Percentiles rank a stretch among this genome's conserved stretches.
phyloP scores from a whole-genome alignment of 2,888 invertebrate species.

The Muschampia plurimacula region DNA sequence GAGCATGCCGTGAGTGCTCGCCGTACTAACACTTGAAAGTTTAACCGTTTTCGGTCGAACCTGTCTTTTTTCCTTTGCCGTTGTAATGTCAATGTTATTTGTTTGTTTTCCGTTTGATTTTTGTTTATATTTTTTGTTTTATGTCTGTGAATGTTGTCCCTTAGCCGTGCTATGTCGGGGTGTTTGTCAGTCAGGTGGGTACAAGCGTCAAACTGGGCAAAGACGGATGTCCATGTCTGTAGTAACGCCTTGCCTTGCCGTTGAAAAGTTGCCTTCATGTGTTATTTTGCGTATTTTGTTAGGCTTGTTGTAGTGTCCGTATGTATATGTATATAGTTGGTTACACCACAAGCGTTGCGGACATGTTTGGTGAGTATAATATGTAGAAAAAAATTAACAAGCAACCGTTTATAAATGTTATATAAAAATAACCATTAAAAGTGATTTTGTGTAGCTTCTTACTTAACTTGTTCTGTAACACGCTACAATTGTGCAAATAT shows the following conservation, averaged over 20 bases:
- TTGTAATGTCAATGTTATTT: constrained; percentile 71
- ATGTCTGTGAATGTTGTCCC: constrained; percentile 76
- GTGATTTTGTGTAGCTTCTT: constrained; percentile 72
- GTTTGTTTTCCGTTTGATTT: constrained; percentile 58
- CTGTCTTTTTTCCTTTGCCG: constrained; percentile 71
- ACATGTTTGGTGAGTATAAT: constrained; percentile 70
- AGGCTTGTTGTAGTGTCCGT: constrained; percentile 82
- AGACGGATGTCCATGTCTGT: constrained; percentile 59
- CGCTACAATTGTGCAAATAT: constrained; percentile 71
- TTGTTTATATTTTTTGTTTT: constrained; percentile 59
- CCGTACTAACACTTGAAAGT: constrained; percentile 63
- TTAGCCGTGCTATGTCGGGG: constrained; percentile 68
- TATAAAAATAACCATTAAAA: constrained; percentile 54
- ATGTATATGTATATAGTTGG: constrained; percentile 69
- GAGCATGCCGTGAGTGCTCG: constrained; percentile 78
- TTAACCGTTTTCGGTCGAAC: constrained; percentile 66
- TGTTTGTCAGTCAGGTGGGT: constrained; percentile 72
- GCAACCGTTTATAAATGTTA: constrained; percentile 48
- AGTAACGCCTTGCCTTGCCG: constrained; percentile 74
- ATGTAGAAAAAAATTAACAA: constrained; percentile 56
- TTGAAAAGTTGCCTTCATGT: constrained; percentile 70
- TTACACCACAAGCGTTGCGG: constrained; percentile 52
- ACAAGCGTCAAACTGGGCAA: constrained; percentile 74
- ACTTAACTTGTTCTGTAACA: constrained; percentile 53
- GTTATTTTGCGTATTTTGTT: constrained; percentile 78